A percentile compares a stretch with the other conserved stretches of the same genome.
Conservation (phyloP, 2,888 invertebrate genomes). For the Zhuqinia jingwanae region DNA sequence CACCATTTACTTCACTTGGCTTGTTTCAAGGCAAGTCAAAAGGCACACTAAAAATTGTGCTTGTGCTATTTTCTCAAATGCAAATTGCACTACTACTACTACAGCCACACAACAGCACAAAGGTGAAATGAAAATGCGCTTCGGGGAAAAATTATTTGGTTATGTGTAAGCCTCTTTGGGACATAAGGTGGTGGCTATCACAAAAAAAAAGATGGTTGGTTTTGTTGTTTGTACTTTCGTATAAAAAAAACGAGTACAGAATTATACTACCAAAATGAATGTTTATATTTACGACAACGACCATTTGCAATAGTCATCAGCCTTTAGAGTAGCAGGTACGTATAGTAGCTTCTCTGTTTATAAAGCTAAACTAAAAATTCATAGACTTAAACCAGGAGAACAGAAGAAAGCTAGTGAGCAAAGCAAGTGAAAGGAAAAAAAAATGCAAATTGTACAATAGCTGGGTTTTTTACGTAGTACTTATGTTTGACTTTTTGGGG, state of each 20-base stretch:
- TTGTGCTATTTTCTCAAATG: background rate
- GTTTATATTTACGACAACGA: background rate
- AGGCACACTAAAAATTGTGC: too few species aligned
- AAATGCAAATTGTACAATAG: background rate
- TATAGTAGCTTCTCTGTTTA: too few species aligned
- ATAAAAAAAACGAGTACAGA: background rate
- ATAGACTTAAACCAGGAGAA: background rate
- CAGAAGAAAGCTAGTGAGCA: background rate
- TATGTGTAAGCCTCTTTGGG: background rate
- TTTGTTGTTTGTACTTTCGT: background rate
- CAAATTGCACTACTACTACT: constrained; percentile 1
- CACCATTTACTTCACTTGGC: background rate
- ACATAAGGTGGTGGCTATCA: background rate
- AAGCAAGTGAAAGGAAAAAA: background rate
- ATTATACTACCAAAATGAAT: constrained; percentile 1
- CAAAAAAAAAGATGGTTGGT: too few species aligned
- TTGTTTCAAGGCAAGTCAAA: background rate
- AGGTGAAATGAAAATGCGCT: background rate
- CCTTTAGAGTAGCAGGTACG: background rate
- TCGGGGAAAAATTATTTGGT: background rate
- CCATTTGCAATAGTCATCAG: background rate
- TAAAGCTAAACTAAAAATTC: too few species aligned
- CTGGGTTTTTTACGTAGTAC: constrained; percentile 1
- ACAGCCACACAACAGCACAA: too few species aligned
- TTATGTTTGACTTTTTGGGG: constrained; percentile 32